A percentile compares a stretch with the other conserved stretches of the same genome.
These are phyloP conservation scores for Hypocryptadius cinnamomeus DNA, from an alignment of 2,113 vertebrate genomes.

Conservation along the genomic window DNA sequence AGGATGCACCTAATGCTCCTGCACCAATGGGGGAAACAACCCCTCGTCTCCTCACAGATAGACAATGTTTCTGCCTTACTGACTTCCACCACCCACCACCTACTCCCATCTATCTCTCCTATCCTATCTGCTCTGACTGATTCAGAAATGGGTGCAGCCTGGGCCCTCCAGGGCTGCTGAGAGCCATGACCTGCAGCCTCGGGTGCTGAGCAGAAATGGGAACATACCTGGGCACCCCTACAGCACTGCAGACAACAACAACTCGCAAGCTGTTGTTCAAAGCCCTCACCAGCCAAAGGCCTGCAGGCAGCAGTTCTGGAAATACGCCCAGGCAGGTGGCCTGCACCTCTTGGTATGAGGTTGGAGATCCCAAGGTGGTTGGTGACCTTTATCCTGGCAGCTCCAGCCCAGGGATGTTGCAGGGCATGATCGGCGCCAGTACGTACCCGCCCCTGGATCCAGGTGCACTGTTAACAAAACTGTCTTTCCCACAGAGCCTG, in stretches of 20 bases:
- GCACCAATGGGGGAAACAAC: neutral
- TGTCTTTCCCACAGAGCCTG: conserved; percentile 36
- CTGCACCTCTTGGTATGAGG: neutral
- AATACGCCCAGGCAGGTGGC: neutral
- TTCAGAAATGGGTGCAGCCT: accelerated
- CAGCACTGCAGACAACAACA: neutral
- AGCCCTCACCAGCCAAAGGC: neutral
- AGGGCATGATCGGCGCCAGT: accelerated
- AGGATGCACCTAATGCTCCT: neutral
- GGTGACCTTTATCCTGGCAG: neutral
- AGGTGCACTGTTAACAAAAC: conserved; percentile 36
- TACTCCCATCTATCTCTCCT: neutral
- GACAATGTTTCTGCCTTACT: neutral
- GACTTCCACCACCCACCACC: neutral
- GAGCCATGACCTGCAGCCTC: neutral
- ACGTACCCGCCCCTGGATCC: neutral
- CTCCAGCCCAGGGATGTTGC: neutral
- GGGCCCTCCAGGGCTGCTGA: neutral
- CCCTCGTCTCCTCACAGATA: neutral
- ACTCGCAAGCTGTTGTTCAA: neutral
- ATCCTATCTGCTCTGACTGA: neutral
- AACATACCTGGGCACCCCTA: neutral
- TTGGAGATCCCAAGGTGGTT: neutral
- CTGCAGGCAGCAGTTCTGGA: conserved; percentile 5
- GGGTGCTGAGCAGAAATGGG: neutral